Evolutionary conservation across 1,140 invertebrate species (phyloP), one percentile per base, ranked within the genome.

Genomic region (Zelostemma sp.): DNA sequence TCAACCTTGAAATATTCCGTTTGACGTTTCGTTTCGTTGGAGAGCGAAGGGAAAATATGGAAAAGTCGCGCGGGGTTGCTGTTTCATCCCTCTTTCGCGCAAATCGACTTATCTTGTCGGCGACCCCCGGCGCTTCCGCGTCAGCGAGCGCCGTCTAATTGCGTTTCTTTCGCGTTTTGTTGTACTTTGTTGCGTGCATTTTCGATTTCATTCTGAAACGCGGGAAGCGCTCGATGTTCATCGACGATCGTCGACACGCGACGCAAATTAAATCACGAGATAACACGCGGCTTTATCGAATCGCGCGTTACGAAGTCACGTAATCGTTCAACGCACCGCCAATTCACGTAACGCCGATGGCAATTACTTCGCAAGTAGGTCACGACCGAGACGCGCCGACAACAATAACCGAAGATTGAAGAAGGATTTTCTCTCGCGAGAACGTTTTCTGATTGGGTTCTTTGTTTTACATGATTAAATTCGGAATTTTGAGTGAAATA

Each of bases 1-100:
- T 59, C 62, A 72, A 67, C 64, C 69, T 72, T 72, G 69, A 67
- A 67, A 72, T 68, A 67, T 72, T 68, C 69, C 64, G 62, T 66
- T 63, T 59, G 65, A 71, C 45, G 68, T 62, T 62, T 47, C 46
- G 60, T 21, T 63, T 48, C 53, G 43, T 45, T 38, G 50, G 54
- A 62, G 46, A 41, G 56, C 31, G 64, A 68, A 68, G 61, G 69
- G 43, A 55, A 65, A 72, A 61, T 68, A 72, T 72, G 63, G 53
- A 64, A 72, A 67, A 72, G 62, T 72, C 54, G 31, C 48, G 25
- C 17, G 17, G 41, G 59, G 49, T 41, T 49, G 54, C 58, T 59
- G 56, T 68, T 68, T 72, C 63, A 64, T 67, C 63, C 59, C 63
- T 55, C 48, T 62, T 48, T 63, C 21, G 41, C 43, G 51, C 64